A percentile compares a stretch with the other conserved stretches of the same genome.
Conservation (phyloP, 2,888 invertebrate genomes). For the Adela reaumurella region DNA sequence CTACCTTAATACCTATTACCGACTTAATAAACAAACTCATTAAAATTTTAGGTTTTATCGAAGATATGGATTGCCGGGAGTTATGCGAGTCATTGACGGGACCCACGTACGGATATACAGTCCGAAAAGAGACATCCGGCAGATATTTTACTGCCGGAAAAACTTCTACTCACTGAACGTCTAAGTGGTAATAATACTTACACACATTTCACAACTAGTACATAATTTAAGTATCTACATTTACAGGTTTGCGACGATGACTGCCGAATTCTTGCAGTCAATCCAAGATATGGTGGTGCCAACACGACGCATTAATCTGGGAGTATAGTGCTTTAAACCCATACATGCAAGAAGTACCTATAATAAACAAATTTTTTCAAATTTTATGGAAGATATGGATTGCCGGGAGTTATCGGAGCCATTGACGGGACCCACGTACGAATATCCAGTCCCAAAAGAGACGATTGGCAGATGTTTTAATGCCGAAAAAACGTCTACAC, state of each 20-base stretch:
- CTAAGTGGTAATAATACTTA: conserved; percentile 12
- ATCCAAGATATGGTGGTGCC: conserved; percentile 17
- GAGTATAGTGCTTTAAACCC: conserved; percentile 11
- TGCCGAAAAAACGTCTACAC: conserved; percentile 14
- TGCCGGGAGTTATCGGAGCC: conserved; percentile 8
- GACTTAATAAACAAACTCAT: not conserved
- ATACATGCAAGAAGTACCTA: conserved; percentile 9
- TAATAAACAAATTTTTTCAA: not conserved
- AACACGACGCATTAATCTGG: conserved; percentile 17
- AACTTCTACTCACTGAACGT: conserved; percentile 15
- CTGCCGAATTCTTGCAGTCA: conserved; percentile 14
- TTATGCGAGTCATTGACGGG: conserved; percentile 10
- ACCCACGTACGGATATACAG: conserved; percentile 1
- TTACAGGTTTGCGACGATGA: conserved; percentile 16
- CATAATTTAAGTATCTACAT: not conserved
- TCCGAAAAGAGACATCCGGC: not conserved
- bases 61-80: conserved; percentile 6
- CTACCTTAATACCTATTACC: not conserved
- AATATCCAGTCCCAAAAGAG: not conserved
- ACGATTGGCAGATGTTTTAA: not conserved
- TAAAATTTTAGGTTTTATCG: not conserved
- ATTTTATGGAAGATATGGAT: conserved; percentile 5
- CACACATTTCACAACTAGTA: not conserved
- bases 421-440: conserved; percentile 8
- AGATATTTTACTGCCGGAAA: conserved; percentile 9